Evolutionary conservation across 2,797 vertebrate genomes (phyloP).

Genomic region (Lepus townsendii): DNA sequence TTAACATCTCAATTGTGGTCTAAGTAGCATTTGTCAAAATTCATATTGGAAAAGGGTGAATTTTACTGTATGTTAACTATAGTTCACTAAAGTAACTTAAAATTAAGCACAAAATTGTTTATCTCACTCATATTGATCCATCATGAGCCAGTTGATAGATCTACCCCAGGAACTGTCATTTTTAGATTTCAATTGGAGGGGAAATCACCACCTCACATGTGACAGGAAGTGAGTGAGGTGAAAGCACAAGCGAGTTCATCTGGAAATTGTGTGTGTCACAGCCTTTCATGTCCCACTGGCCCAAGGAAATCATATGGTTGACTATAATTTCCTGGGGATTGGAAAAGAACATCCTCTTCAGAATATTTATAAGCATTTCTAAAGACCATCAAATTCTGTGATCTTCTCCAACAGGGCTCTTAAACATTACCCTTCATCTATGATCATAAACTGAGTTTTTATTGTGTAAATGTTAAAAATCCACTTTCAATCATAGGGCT

Average conservation of each 20-base stretch:
- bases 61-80: neutral
- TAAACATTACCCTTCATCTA: neutral
- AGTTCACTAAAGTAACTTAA: neutral
- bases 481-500: neutral
- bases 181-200: rapidly evolving
- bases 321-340: neutral
- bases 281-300: neutral
- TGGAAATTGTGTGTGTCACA: neutral
- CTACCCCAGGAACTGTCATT: neutral
- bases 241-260: neutral
- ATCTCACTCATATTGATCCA: neutral
- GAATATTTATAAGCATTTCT: neutral
- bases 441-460: neutral
- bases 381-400: neutral
- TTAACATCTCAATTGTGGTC: neutral
- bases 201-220: neutral
- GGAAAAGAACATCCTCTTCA: neutral
- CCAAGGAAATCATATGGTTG: neutral
- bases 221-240: neutral
- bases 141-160: neutral
- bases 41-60: neutral
- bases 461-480: neutral
- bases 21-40: neutral
- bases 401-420: neutral
- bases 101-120: neutral